These are phyloP conservation scores for Papilio demoleus DNA, from an alignment of 2,888 invertebrate species.

Conservation along the genomic window DNA sequence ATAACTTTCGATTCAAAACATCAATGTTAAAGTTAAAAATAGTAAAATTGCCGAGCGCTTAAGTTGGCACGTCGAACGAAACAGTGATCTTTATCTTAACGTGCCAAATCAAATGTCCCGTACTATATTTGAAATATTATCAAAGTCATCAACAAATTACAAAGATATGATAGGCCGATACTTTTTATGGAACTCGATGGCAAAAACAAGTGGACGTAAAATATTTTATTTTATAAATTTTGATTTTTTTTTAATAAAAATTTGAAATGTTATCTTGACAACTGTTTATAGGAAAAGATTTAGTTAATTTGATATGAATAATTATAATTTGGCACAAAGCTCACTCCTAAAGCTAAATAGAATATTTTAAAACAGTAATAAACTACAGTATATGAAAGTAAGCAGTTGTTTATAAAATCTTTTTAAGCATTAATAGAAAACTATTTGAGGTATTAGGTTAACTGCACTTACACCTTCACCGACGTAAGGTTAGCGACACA, in stretches of 20 bases:
- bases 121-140: constrained; percentile 25
- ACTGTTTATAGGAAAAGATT: neutral
- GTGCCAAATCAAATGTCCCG: neutral
- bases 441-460: constrained; percentile 31
- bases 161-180: constrained; percentile 29
- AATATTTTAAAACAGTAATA: neutral
- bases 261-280: constrained; percentile 7
- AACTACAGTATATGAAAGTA: constrained; percentile 29
- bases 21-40: constrained; percentile 31
- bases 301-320: constrained; percentile 30
- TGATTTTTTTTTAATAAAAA: neutral
- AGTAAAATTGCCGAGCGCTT: neutral
- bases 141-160: constrained; percentile 24
- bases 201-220: neutral
- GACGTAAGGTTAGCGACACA: too few relatives aligned
- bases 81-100: neutral
- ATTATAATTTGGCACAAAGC: constrained; percentile 27
- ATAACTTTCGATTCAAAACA: constrained; percentile 39
- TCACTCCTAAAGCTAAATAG: neutral
- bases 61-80: neutral
- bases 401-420: constrained; percentile 9
- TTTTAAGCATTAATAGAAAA: constrained; percentile 20
- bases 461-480: too few relatives aligned
- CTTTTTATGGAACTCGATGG: neutral
- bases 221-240: neutral